Percentiles rank a stretch among this genome's conserved stretches.
phyloP scores from a whole-genome alignment of 2,888 invertebrate genomes.

The Oscheius sp. region DNA sequence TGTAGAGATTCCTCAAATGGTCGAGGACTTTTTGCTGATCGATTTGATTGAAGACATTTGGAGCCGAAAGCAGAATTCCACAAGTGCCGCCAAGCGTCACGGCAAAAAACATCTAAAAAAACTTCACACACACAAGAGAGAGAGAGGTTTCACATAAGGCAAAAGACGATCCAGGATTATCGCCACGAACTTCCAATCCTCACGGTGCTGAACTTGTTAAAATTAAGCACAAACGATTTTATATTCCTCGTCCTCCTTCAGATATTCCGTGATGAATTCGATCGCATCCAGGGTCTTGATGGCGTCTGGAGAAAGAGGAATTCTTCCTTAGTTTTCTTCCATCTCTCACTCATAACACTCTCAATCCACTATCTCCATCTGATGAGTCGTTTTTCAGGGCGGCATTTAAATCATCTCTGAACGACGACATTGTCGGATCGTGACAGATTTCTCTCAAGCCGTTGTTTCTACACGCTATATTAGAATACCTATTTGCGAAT shows the following conservation, averaged over 20 bases:
- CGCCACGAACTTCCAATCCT: slow-evolving; percentile 74
- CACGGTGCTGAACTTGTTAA: slow-evolving; percentile 43
- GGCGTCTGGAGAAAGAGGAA: slow-evolving; percentile 29
- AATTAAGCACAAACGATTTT: slow-evolving; percentile 54
- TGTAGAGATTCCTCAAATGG: not conserved
- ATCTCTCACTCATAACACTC: too few species aligned
- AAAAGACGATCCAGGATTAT: slow-evolving; percentile 73
- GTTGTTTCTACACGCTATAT: too few species aligned
- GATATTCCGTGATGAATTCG: slow-evolving; percentile 65
- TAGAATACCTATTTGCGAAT: too few species aligned
- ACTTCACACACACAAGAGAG: not conserved
- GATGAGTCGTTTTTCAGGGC: too few species aligned
- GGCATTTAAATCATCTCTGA: too few species aligned
- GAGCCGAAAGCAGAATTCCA: slow-evolving; percentile 72
- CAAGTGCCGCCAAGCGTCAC: slow-evolving; percentile 51
- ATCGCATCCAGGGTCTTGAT: slow-evolving; percentile 54
- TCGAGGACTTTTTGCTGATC: slow-evolving; percentile 19
- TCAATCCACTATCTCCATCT: too few species aligned
- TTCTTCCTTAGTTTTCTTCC: too few species aligned
- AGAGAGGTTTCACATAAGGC: slow-evolving; percentile 71
- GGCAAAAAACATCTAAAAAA: slow-evolving; percentile 71
- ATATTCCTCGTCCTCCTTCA: slow-evolving; percentile 59
- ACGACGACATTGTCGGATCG: slow-evolving; percentile 42
- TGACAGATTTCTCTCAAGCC: not conserved
- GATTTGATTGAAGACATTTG: slow-evolving; percentile 71